phyloP scores from a whole-genome alignment of 2,797 vertebrate species.

The Betta splendens region DNA sequence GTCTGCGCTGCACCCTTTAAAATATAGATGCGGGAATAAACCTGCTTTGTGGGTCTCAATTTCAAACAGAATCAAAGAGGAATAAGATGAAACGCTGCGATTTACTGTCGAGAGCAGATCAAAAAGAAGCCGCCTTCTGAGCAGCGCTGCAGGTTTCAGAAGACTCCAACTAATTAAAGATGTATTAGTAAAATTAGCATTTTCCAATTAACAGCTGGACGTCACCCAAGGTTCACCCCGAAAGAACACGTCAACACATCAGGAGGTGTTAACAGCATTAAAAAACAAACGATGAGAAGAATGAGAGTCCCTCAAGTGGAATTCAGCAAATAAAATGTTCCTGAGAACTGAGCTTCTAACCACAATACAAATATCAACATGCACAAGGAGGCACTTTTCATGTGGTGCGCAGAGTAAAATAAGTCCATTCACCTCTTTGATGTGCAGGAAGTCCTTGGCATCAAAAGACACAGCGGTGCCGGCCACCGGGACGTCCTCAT shows the following conservation, averaged over 20 bases:
- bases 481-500: slow-evolving; percentile 94
- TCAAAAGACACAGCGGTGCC: slow-evolving; percentile 97
- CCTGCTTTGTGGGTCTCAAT: too few species aligned
- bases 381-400: neutral
- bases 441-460: slow-evolving; percentile 98
- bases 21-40: neutral
- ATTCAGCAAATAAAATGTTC: too few species aligned
- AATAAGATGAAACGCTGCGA: neutral
- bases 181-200: too few species aligned
- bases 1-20: neutral
- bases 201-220: neutral
- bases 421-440: slow-evolving; percentile 89
- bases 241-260: too few species aligned
- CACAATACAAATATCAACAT: too few species aligned
- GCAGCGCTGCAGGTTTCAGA: too few species aligned
- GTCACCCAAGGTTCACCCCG: neutral
- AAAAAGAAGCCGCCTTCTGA: neutral
- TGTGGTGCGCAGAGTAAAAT: too few species aligned
- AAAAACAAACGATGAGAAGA: too few species aligned
- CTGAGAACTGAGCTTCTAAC: too few species aligned
- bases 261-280: too few species aligned
- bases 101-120: neutral
- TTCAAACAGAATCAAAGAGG: neutral
- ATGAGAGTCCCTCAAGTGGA: too few species aligned
- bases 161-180: too few species aligned